Base-by-base conservation (phyloP, 2,888 invertebrate genomes). In the Rhagophthalmus giganteus region DNA sequence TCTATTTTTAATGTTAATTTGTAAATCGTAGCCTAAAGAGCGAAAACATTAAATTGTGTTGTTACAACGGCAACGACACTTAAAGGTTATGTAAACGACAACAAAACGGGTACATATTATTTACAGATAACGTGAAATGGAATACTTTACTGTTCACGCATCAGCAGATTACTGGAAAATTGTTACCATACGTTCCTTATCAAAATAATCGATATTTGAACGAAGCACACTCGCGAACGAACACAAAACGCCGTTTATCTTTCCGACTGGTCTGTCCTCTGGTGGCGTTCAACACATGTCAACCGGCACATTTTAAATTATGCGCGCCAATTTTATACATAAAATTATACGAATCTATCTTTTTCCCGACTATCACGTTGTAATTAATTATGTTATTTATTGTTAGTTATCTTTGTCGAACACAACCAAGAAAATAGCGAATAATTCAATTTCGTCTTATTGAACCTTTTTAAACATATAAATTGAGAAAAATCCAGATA, bases 191-290 rank as follows among this genome's bases (percentile, higher is more conserved):
- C 57, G 52, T 57, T 54, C 58, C 53, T 58, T 49, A 54, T 51
- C 46, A 50, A 58, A 63, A 60, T 61, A 64, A 64, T 64, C 64
- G 61, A 64, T 64, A 64, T 60, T 60, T 60, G 59, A 61, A 63
- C 59, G 53, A 41, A 49, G 41, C 47, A 47, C 44, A 51, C 59
- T 58, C 47, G 53, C 53, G 37, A 51, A 58, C 58, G 58, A 53
- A 60, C 58, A 60, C 62, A 58, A 59, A n/a, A 56, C 59, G 52
- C 57, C 16, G 55, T 54, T 55, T 58, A 52, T 57, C 54, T 61
- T 42, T 58, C n/a, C n/a, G 55, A 58, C 56, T 57, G 48, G 48
- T 45, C 27, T 38, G 31, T 46, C 33, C 49, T 59, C 59, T 50
- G 58, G 40, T 37, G 26, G 38, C 14, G 10, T 27, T 50, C 49